Conservation (phyloP, 2,797 vertebrate genomes). For the Propithecus perrieri region DNA sequence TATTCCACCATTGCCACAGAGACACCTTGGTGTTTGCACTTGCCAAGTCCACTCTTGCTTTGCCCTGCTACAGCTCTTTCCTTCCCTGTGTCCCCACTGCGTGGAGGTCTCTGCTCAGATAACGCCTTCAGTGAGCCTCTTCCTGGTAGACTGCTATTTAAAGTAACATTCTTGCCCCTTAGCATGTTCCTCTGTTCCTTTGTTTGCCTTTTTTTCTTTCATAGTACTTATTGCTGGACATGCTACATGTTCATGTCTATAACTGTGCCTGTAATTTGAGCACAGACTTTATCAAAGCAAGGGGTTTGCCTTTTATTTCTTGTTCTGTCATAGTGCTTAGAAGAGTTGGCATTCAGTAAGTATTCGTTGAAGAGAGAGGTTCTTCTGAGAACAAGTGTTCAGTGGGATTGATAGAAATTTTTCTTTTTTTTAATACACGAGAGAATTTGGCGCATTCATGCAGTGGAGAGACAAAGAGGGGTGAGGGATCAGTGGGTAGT, state of each 20-base stretch:
- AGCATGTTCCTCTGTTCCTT: rapidly evolving
- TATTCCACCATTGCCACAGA: rapidly evolving
- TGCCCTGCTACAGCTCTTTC: not conserved
- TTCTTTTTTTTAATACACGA: too few relatives aligned
- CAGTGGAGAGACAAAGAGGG: not conserved
- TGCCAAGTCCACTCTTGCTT: rapidly evolving
- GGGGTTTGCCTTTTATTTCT: not conserved
- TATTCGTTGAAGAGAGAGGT: rapidly evolving
- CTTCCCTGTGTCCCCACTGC: rapidly evolving
- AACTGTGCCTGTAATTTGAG: rapidly evolving
- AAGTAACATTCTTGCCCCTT: rapidly evolving
- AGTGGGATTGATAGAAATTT: not conserved
- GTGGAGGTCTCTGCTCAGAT: not conserved
- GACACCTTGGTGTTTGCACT: rapidly evolving
- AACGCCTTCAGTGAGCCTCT: not conserved
- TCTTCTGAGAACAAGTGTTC: not conserved
- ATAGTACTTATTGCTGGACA: rapidly evolving
- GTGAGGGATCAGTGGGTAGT: not conserved
- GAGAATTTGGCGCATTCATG: rapidly evolving
- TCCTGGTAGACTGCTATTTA: rapidly evolving
- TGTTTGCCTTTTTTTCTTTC: not conserved
- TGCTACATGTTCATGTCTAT: rapidly evolving
- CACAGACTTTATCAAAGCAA: rapidly evolving
- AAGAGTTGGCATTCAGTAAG: too few relatives aligned
- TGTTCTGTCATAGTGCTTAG: not conserved